Percentiles rank a stretch among this genome's conserved stretches.
Evolutionary conservation across 2,113 vertebrate species (phyloP).

Genomic region (Dicerorhinus sumatrensis): DNA sequence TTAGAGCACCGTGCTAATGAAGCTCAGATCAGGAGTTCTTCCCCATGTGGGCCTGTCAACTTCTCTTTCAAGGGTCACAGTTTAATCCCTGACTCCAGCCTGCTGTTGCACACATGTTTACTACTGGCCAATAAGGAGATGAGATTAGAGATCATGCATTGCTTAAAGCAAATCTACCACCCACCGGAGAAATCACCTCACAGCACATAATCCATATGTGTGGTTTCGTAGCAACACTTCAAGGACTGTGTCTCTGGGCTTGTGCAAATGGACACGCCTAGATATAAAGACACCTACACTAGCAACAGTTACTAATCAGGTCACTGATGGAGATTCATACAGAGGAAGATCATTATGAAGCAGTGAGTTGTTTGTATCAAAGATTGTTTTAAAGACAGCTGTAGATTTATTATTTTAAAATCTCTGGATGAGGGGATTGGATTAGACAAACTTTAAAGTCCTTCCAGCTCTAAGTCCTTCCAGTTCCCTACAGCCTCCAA

Average conservation of each 20-base stretch:
- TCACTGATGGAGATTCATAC: not conserved
- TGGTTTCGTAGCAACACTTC: not conserved
- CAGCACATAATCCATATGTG: not conserved
- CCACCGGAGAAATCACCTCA: not conserved
- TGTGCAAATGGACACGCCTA: not conserved
- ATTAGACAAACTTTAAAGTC: constrained; percentile 78
- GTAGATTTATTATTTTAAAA: constrained; percentile 78
- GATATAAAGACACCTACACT: not conserved
- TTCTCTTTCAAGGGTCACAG: not conserved
- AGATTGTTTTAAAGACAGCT: constrained; percentile 70
- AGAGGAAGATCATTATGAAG: constrained; percentile 16
- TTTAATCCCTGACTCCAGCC: not conserved
- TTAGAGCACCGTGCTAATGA: not conserved
- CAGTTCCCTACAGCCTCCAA: constrained; percentile 76
- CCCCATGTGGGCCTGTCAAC: not conserved
- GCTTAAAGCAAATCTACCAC: not conserved
- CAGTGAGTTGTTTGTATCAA: constrained; percentile 58
- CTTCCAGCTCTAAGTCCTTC: constrained; percentile 75
- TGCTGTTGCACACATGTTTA: not conserved
- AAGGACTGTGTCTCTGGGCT: not conserved
- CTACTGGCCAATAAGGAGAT: not conserved
- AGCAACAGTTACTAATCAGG: not conserved
- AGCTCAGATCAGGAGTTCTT: not conserved
- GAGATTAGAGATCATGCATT: not conserved
- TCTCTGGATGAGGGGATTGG: constrained; percentile 63